These are phyloP conservation scores for Phthorimaea operculella DNA, from an alignment of 1,140 invertebrate species.

Conservation along the genomic window DNA sequence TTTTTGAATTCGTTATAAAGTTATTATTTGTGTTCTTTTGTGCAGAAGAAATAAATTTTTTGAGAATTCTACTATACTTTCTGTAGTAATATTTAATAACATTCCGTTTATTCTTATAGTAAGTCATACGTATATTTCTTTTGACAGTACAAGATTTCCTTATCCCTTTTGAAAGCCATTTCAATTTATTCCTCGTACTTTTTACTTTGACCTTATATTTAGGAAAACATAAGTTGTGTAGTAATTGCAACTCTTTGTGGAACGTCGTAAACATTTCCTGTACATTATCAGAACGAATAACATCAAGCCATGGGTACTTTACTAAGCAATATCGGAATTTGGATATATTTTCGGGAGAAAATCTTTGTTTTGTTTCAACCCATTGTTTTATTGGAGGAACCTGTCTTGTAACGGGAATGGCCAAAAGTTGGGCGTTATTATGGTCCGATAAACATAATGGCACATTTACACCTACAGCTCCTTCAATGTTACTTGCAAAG, in stretches of 20 bases:
- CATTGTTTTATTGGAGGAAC: background rate
- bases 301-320: background rate
- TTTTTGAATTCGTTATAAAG: conserved; percentile 1
- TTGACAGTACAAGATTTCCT: background rate
- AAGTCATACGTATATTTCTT: conserved; percentile 3
- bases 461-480: background rate
- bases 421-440: background rate
- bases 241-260: background rate
- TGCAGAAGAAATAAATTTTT: background rate
- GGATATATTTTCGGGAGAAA: background rate
- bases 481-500: conserved; percentile 1
- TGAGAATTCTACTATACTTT: conserved; percentile 3
- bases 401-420: background rate
- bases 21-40: conserved; percentile 4
- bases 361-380: background rate
- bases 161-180: conserved; percentile 7
- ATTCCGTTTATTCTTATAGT: background rate
- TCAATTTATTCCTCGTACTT: background rate
- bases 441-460: background rate
- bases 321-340: background rate
- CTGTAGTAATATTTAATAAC: background rate
- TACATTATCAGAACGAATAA: background rate
- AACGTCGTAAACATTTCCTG: background rate
- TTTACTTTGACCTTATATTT: background rate
- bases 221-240: conserved; percentile 3